These are phyloP conservation scores for Hecatera dysodea DNA, from an alignment of 2,888 invertebrate genomes.

Conservation along the genomic window DNA sequence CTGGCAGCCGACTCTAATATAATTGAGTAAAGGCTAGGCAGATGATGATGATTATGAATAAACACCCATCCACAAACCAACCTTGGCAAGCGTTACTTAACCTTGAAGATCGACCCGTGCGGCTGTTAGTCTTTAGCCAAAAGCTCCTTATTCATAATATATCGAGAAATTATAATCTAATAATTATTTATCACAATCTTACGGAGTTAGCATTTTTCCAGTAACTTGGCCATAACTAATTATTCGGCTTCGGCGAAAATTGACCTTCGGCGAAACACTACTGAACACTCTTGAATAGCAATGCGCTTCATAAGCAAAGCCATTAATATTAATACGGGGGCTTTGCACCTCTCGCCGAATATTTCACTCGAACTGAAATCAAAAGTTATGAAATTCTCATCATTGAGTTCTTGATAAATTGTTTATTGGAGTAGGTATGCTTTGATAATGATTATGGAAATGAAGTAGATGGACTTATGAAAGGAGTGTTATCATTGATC, in stretches of 20 bases:
- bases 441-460: constrained; percentile 15
- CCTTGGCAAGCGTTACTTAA: too few relatives aligned
- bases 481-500: background rate
- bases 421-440: constrained; percentile 28
- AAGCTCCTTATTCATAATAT: too few relatives aligned
- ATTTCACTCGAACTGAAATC: constrained; percentile 43
- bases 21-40: too few relatives aligned
- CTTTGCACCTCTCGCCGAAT: constrained; percentile 29
- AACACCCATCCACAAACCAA: too few relatives aligned
- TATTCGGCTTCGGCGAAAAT: background rate
- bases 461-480: constrained; percentile 7
- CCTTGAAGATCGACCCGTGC: too few relatives aligned
- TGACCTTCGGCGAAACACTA: background rate
- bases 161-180: too few relatives aligned
- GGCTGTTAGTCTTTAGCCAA: too few relatives aligned
- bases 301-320: constrained; percentile 51
- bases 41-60: too few relatives aligned
- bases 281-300: constrained; percentile 43
- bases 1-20: too few relatives aligned
- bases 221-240: too few relatives aligned
- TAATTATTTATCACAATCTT: too few relatives aligned
- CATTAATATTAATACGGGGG: constrained; percentile 54
- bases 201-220: too few relatives aligned
- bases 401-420: constrained; percentile 35
- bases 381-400: constrained; percentile 48